Base-by-base conservation (phyloP, 1,140 invertebrate species). In the Triops longicaudatus region DNA sequence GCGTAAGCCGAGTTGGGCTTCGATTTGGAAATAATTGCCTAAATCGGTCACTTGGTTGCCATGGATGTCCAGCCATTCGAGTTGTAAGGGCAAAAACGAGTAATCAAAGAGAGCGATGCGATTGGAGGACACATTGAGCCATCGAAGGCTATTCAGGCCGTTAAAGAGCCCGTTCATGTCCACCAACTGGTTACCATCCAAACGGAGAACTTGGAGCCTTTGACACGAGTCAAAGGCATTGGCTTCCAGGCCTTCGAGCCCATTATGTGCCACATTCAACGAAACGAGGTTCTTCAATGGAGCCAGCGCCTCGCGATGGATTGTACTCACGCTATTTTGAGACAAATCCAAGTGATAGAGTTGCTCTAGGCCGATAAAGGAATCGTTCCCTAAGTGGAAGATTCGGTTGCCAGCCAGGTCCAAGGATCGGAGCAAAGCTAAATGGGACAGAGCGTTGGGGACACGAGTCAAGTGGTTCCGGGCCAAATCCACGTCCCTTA, bases 41-140 rank as follows among this genome's bases (percentile, higher is more conserved):
- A 95, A 85, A 43, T 90, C 89, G 84, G 93, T 91, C 81, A 96
- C 93, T 80, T 91, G 92, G 83, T 96, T 96, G 50, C 92, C 89
- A 82, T 94, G 93, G 80, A 96, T 91, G 82, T 96, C 93, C 81
- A 96, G 85, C 92, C 93, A 96, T 84, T 95, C 94, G 72, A 96
- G 85, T 83, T 93, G 93, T 72, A 88, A 89, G 11, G 93, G 93
- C 78, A 96, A 90, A 83, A 94, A 93, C 17, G 92, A 92, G 83
- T 94, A 95, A 83, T 96, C 93, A 82, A 95, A 95, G 92, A 92
- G 93, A 72, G 93, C 90, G 81, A 96, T 85, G 81, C 87, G 87
- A 86, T 96, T 96, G 84, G 94, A 91, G 1, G 93, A 94, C n/a
- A 95, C 86, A 84, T 96, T 96, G 44, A 96, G 85, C 90, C 94